phyloP scores from a whole-genome alignment of 2,888 invertebrate species.

The Celastrina argiolus region DNA sequence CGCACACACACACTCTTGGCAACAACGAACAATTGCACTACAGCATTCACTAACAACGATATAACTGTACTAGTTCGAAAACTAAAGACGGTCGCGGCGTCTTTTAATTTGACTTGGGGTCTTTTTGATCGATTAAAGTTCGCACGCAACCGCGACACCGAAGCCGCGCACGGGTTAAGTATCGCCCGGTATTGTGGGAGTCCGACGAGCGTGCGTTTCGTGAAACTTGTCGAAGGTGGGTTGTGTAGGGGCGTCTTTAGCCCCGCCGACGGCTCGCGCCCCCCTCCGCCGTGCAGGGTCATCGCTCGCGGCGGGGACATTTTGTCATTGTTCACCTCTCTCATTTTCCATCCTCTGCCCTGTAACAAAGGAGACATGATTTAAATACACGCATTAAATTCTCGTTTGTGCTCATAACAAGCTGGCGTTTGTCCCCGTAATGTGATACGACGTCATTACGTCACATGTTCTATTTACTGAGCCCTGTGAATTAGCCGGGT shows the following conservation, averaged over 20 bases:
- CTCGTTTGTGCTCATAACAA: constrained; percentile 16
- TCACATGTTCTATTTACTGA: constrained; percentile 10
- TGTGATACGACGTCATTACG: not conserved
- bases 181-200: constrained; percentile 64
- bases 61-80: constrained; percentile 71
- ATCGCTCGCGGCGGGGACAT: constrained; percentile 72
- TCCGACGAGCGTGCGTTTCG: constrained; percentile 71
- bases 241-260: constrained; percentile 43
- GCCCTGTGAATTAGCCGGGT: constrained; percentile 15
- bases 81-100: constrained; percentile 48
- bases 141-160: constrained; percentile 53
- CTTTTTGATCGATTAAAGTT: constrained; percentile 72
- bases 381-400: constrained; percentile 10
- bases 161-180: constrained; percentile 50
- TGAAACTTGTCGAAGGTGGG: constrained; percentile 51
- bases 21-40: constrained; percentile 74
- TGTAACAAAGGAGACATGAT: constrained; percentile 53
- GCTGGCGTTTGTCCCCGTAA: not conserved
- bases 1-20: constrained; percentile 61
- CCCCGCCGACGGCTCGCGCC: constrained; percentile 53
- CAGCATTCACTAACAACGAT: constrained; percentile 65
- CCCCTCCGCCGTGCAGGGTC: constrained; percentile 61
- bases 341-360: constrained; percentile 73
- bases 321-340: constrained; percentile 67
- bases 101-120: constrained; percentile 75